A percentile compares a stretch with the other conserved stretches of the same genome.
These are phyloP conservation scores for Drosophila siamana DNA, from an alignment of 2,888 invertebrate species.

Conservation along the genomic window DNA sequence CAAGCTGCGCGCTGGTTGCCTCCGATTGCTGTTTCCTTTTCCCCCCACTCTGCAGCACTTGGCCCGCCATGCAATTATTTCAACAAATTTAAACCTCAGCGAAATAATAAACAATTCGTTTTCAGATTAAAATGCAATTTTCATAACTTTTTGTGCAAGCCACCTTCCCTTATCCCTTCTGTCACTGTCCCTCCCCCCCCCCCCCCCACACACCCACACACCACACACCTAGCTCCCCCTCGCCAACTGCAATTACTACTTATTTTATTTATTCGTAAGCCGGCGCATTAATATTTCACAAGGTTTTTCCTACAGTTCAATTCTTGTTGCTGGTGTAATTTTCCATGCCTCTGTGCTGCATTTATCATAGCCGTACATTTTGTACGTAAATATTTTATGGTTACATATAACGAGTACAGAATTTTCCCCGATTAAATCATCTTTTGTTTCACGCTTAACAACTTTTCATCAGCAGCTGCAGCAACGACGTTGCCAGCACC, in stretches of 20 bases:
- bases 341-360: constrained; percentile 29
- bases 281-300: constrained; percentile 77
- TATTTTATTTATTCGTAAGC: constrained; percentile 77
- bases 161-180: constrained; percentile 21
- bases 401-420: constrained; percentile 46
- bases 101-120: constrained; percentile 80
- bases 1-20: constrained; percentile 52
- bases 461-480: constrained; percentile 44
- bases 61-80: constrained; percentile 70
- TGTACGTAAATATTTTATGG: constrained; percentile 59
- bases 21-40: constrained; percentile 67
- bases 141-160: constrained; percentile 67
- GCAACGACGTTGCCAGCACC: background rate
- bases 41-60: constrained; percentile 13
- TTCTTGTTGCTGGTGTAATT: constrained; percentile 33
- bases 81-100: constrained; percentile 80
- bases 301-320: constrained; percentile 48
- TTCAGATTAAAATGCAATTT: constrained; percentile 81
- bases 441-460: constrained; percentile 43
- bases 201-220: no score
- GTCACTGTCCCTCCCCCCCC: background rate
- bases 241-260: constrained; percentile 72
- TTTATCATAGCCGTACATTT: constrained; percentile 51
- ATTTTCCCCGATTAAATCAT: constrained; percentile 70
- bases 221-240: constrained; percentile 38